Evolutionary conservation across 2,888 invertebrate genomes (phyloP), one percentile per base, ranked within the genome.

Genomic region (Hydrotaea diabolus): DNA sequence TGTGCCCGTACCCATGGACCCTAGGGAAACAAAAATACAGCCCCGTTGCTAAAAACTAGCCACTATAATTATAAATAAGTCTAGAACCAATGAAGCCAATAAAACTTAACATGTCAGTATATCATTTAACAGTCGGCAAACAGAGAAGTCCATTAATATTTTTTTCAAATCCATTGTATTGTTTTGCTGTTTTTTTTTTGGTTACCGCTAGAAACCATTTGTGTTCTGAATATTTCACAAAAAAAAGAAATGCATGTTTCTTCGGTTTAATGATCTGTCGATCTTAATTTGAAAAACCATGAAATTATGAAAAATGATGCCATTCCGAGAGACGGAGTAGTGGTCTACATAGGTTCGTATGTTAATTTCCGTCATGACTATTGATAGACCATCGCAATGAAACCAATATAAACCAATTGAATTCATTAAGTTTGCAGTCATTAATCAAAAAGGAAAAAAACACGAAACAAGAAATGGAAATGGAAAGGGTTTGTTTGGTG

Each of bases 351-450:
- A 43, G n/a, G 13, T 59, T 26, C 39, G 17, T 69, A 69, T 69
- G 69, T 19, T 43, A 69, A 69, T 66, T 66, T 66, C n/a, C 19
- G 3, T 21, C 43, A 43, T 66, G 66, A 19, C 31, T 39, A 11
- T 39, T 43, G 19, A 66, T 69, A 43, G 69, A 43, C 69, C 9
- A 19, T 15, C 9, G 13, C 23, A 43, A 23, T 46, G 46, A 46
- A 46, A 23, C 43, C 66, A 66, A 17, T 66, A 66, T 17, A 66
- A 39, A 43, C 43, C 43, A 69, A 69, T 69, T 46, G 69, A 23
- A 69, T 43, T 43, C 39, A 23, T 69, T 69, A 69, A 46, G 43
- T 69, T 69, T 46, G 43, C 69, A 43, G 23, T 69, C 69, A 69
- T 69, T 69, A 69, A 69, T 69, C 43, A 43, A 21, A 69, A 9